Evolutionary conservation across 1,140 invertebrate genomes (phyloP).

Genomic region (Asbolus verrucosus): DNA sequence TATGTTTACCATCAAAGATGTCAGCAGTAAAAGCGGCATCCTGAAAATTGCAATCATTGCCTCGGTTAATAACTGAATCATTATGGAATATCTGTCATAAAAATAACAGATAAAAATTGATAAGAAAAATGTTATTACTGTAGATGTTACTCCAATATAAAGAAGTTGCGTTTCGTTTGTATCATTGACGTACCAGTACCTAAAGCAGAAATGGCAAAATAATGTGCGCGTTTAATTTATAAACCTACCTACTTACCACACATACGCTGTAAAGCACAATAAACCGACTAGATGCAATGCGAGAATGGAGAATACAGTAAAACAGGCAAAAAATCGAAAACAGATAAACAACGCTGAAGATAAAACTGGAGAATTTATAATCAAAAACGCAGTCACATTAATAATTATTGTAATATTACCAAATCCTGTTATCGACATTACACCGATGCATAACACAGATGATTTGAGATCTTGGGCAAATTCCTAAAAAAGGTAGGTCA

Average conservation of each 20-base stretch:
- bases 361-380: neutral
- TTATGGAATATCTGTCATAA: neutral
- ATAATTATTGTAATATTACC: neutral
- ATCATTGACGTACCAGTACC: slow-evolving; percentile 6
- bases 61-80: neutral
- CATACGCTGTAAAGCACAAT: slow-evolving; percentile 6
- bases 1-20: neutral
- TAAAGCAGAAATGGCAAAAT: neutral
- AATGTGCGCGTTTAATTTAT: too few relatives aligned
- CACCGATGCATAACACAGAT: neutral
- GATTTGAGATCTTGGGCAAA: neutral
- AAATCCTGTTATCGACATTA: neutral
- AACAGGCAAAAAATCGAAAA: neutral
- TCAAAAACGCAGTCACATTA: neutral
- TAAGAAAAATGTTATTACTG: neutral
- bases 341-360: neutral
- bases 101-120: slow-evolving; percentile 23
- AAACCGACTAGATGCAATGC: too few relatives aligned
- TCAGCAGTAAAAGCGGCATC: neutral
- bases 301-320: neutral
- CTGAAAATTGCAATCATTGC: neutral
- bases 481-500: slow-evolving; percentile 13
- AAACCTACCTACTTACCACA: slow-evolving; percentile 9
- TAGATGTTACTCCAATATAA: neutral
- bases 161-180: neutral